Percentiles rank a stretch among this genome's conserved stretches.
These are phyloP conservation scores for Alligator mississippiensis DNA, from an alignment of 2,113 vertebrate genomes.

Conservation along the genomic window DNA sequence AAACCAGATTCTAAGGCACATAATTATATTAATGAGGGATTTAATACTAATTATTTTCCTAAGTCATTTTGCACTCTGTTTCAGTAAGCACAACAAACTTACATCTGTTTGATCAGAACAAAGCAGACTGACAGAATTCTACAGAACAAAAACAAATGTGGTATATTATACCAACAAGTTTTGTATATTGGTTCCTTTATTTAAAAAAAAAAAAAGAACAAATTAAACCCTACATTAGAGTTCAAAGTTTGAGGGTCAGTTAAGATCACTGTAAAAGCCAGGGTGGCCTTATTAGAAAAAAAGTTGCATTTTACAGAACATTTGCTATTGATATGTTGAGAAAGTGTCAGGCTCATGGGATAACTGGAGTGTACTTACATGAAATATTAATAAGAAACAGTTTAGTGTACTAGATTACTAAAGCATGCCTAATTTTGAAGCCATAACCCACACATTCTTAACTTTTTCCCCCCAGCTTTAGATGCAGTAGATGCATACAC, in stretches of 20 bases:
- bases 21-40: not conserved
- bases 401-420: conserved; percentile 78
- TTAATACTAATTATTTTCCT: not conserved
- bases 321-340: conserved; percentile 82
- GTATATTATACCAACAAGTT: not conserved
- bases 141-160: not conserved
- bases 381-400: conserved; percentile 86
- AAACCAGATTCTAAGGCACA: not conserved
- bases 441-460: conserved; percentile 81
- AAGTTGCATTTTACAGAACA: conserved; percentile 75
- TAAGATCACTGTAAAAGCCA: conserved; percentile 71
- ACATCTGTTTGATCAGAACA: not conserved
- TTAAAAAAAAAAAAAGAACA: conserved; percentile 13
- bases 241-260: conserved; percentile 61
- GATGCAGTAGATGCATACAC: conserved; percentile 58
- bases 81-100: not conserved
- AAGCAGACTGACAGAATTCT: not conserved
- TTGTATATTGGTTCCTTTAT: conserved; percentile 10
- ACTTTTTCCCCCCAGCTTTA: conserved; percentile 70
- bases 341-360: conserved; percentile 78
- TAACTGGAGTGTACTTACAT: conserved; percentile 72
- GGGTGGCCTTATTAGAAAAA: conserved; percentile 77
- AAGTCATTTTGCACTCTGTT: not conserved
- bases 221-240: conserved; percentile 46
- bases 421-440: conserved; percentile 78